These are phyloP conservation scores for Pelodytes ibericus DNA, from an alignment of 2,797 vertebrate genomes.

Conservation along the genomic window DNA sequence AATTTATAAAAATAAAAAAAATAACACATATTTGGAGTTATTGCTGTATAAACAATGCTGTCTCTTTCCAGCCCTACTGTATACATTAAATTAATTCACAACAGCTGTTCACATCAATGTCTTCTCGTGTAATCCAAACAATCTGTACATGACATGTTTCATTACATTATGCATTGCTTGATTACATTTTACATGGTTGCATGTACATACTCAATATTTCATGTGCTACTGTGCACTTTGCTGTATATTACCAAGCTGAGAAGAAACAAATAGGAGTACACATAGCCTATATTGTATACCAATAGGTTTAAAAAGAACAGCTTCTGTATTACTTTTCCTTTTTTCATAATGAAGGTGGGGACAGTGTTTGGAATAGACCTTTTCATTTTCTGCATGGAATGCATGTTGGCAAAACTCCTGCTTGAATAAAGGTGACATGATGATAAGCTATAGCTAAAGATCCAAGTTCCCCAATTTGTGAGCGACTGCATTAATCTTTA, in stretches of 20 bases:
- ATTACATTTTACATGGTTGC: background rate
- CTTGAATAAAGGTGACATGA: too few species aligned
- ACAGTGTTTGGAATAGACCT: too few species aligned
- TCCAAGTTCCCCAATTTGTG: too few species aligned
- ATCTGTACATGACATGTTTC: constrained; percentile 9
- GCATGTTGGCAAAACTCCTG: too few species aligned
- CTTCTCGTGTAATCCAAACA: background rate
- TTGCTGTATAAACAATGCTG: background rate
- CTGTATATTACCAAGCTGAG: background rate
- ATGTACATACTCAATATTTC: background rate
- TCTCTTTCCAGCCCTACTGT: constrained; percentile 3
- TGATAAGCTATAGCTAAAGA: too few species aligned
- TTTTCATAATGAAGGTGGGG: too few species aligned
- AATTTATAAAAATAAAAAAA: background rate
- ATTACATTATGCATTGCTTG: background rate
- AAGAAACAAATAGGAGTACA: background rate
- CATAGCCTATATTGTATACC: too few species aligned
- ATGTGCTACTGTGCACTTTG: background rate
- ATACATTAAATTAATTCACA: constrained; percentile 25
- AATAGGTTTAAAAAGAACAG: too few species aligned
- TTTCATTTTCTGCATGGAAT: too few species aligned
- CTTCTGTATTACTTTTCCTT: too few species aligned
- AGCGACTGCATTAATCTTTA: too few species aligned
- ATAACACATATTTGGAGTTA: constrained; percentile 18
- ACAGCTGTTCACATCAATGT: constrained; percentile 19